Evolutionary conservation across 2,113 vertebrate species (phyloP), one percentile per base, ranked within the genome.

Genomic region (Rallus limicola): DNA sequence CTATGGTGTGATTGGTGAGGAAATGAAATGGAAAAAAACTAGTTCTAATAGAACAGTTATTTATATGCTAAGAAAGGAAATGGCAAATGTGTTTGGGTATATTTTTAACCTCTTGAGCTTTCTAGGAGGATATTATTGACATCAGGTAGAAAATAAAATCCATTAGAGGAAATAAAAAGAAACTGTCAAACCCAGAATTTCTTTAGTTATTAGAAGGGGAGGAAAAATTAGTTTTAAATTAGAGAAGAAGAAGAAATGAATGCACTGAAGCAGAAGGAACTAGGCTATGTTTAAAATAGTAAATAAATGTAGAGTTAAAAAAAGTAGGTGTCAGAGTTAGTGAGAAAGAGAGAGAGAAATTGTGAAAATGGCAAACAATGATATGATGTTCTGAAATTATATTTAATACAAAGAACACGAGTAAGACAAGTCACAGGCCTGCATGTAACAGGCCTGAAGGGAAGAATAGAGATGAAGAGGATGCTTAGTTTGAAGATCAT

Each of bases 401-500:
- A 19, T 19, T 63, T 70, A 72, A 60, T 79, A 34, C 14, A 23
- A 53, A 58, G 53, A 71, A 13, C 15, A 44, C 44, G 53, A 44
- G 33, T 55, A 59, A 92, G 63, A 28, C 5, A 64, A 36, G 28
- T 25, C 56, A 65, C 24, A 56, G 69, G 16, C 46, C 55, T 69
- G 72, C 18, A 17, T 40, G 31, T 40, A 95, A 71, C 46, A 62
- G 74, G 74, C 52, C 79, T 74, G 46, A 55, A 67, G 60, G 64
- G 56, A 76, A 71, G 52, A 44, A 28, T 1, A 65, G 56, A 81
- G 64, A 38, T 75, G 60, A 75, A 90, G 60, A 67, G 59, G 55
- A 48, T 88, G 46, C 72, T 93, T 83, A 56, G 88, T 71, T 90
- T 94, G 69, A 93, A 81, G 88, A 90, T 81, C 56, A 38, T 44